phyloP scores from a whole-genome alignment of 2,888 invertebrate genomes.

The Mythimna loreyi region DNA sequence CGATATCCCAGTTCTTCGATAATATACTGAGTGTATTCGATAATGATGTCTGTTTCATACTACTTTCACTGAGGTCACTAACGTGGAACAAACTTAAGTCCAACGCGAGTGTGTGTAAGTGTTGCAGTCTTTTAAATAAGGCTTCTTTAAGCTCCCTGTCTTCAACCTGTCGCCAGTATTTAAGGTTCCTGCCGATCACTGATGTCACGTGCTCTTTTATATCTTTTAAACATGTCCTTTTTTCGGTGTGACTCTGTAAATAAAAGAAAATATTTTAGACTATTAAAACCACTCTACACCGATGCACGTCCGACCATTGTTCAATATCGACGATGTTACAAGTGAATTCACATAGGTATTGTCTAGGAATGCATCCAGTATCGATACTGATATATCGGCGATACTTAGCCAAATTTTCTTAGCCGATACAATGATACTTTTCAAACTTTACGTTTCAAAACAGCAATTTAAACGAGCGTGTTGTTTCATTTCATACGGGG shows the following conservation, averaged over 20 bases:
- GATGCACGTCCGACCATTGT: not conserved
- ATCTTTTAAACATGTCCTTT: constrained; percentile 85
- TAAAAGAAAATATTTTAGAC: constrained; percentile 1
- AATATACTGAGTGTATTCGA: constrained; percentile 76
- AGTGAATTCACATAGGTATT: no score
- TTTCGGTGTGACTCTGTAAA: constrained; percentile 78
- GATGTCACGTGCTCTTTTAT: constrained; percentile 88
- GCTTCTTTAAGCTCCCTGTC: constrained; percentile 76
- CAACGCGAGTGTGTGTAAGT: constrained; percentile 81
- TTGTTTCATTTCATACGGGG: no score
- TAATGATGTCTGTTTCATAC: constrained; percentile 72
- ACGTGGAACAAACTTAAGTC: constrained; percentile 81
- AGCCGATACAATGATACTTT: no score
- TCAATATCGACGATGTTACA: no score
- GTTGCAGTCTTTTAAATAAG: constrained; percentile 81
- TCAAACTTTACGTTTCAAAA: no score
- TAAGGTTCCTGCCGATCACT: constrained; percentile 88
- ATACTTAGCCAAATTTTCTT: no score
- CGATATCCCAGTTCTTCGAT: constrained; percentile 81
- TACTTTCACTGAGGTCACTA: constrained; percentile 77
- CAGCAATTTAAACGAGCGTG: no score
- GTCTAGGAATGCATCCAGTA: no score
- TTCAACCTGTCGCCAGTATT: constrained; percentile 87
- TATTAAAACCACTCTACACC: not conserved
- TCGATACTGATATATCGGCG: no score